Evolutionary conservation across 1,140 invertebrate species (phyloP).

Genomic region (Drosophila ambigua): DNA sequence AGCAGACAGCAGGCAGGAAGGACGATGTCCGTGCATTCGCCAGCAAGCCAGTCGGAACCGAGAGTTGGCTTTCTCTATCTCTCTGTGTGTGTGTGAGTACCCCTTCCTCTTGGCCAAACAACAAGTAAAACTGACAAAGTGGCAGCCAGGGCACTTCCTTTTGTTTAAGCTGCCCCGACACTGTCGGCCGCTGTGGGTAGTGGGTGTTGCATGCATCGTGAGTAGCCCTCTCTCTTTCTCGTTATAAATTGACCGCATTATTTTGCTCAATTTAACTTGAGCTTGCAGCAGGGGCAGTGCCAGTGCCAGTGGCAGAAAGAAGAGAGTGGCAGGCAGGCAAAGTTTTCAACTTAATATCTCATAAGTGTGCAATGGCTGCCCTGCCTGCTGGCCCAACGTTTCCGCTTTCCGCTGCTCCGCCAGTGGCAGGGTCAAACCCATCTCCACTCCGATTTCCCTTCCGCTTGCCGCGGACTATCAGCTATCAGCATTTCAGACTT

Average conservation of each 20-base stretch:
- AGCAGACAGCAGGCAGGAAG: constrained; percentile 3
- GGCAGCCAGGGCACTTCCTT: constrained; percentile 78
- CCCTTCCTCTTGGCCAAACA: constrained; percentile 18
- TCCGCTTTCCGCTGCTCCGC: constrained; percentile 14
- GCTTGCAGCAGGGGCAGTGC: constrained; percentile 9
- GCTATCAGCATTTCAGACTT: no score
- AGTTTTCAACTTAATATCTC: constrained; percentile 80
- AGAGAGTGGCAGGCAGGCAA: constrained; percentile 5
- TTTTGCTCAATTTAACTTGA: constrained; percentile 80
- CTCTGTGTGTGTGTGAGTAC: background rate
- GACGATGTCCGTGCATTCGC: constrained; percentile 66
- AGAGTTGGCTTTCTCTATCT: constrained; percentile 4
- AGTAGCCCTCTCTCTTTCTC: constrained; percentile 22
- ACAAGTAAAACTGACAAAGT: constrained; percentile 77
- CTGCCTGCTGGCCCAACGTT: constrained; percentile 39
- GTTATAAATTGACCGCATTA: constrained; percentile 82
- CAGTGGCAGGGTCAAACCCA: constrained; percentile 33
- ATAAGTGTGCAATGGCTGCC: constrained; percentile 58
- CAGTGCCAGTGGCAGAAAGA: background rate
- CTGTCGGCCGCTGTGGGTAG: constrained; percentile 21
- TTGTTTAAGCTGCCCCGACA: constrained; percentile 77
- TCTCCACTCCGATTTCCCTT: constrained; percentile 3
- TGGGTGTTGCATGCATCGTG: constrained; percentile 16
- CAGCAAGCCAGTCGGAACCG: constrained; percentile 49
- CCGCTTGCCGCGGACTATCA: constrained; percentile 16